phyloP scores from a whole-genome alignment of 2,797 vertebrate genomes.

The Pipistrellus nathusii region DNA sequence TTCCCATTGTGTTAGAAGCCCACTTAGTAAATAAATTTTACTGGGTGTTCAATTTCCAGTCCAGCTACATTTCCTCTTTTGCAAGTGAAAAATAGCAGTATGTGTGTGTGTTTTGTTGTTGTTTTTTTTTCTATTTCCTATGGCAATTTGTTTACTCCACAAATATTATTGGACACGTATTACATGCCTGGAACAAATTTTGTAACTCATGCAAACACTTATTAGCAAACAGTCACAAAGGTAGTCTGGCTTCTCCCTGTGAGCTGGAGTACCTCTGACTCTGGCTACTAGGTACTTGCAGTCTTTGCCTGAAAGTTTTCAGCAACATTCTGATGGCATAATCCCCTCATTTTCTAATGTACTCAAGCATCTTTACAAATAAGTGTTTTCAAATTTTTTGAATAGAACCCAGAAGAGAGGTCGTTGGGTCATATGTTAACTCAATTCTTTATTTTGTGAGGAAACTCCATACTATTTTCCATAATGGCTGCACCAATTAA shows the following conservation, averaged over 20 bases:
- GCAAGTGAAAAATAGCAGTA: background rate
- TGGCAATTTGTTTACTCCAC: background rate
- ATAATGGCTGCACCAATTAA: background rate
- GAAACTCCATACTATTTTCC: background rate
- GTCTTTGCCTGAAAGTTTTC: background rate
- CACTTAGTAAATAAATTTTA: background rate
- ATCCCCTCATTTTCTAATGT: background rate
- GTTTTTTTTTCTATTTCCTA: background rate
- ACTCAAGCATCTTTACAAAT: background rate
- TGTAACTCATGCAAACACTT: background rate
- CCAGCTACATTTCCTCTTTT: background rate
- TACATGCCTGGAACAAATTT: background rate
- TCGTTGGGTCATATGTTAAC: background rate
- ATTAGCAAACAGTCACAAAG: background rate
- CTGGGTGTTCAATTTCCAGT: background rate
- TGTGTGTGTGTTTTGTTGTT: background rate
- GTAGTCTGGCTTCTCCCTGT: background rate
- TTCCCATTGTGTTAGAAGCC: background rate
- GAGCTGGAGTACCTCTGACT: background rate
- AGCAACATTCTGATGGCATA: background rate
- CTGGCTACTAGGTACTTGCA: background rate
- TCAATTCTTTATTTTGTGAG: background rate
- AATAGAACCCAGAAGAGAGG: background rate
- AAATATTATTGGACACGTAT: background rate
- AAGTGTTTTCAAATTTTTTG: background rate